phyloP scores from a whole-genome alignment of 2,888 invertebrate genomes.

The Anoplius nigerrimus region DNA sequence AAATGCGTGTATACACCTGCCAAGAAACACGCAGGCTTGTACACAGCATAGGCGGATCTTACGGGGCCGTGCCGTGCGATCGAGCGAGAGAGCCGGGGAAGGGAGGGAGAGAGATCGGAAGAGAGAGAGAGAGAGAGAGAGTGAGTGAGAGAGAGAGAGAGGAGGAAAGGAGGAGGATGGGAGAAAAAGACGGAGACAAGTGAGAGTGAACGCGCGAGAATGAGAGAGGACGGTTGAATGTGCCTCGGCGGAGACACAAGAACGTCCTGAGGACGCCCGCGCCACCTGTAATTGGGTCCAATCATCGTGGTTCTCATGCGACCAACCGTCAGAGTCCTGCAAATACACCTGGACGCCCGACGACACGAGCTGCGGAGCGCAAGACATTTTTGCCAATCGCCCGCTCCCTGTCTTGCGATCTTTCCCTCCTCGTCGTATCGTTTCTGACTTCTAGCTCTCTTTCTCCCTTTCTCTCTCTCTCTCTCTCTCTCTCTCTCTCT shows the following conservation, averaged over 20 bases:
- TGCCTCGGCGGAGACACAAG: slow-evolving; percentile 62
- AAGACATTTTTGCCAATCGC: neutral
- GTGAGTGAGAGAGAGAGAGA: slow-evolving; percentile 6
- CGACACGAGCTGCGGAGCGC: neutral
- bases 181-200: slow-evolving; percentile 20
- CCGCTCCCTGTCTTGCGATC: neutral
- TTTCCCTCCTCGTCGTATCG: neutral
- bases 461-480: neutral
- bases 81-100: slow-evolving; percentile 24
- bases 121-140: slow-evolving; percentile 15
- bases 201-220: neutral
- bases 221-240: slow-evolving; percentile 48
- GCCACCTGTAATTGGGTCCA: slow-evolving; percentile 72
- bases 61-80: slow-evolving; percentile 23
- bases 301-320: slow-evolving; percentile 68
- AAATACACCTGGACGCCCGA: slow-evolving; percentile 2
- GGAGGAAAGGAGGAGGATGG: slow-evolving; percentile 4
- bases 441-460: neutral
- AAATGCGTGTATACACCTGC: slow-evolving; percentile 71
- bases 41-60: slow-evolving; percentile 57
- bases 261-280: slow-evolving; percentile 67
- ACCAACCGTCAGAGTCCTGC: slow-evolving; percentile 8
- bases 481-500: neutral
- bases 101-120: slow-evolving; percentile 33
- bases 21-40: slow-evolving; percentile 65